Evolutionary conservation across 2,888 invertebrate species (phyloP).

Genomic region (Eupithecia abbreviata): DNA sequence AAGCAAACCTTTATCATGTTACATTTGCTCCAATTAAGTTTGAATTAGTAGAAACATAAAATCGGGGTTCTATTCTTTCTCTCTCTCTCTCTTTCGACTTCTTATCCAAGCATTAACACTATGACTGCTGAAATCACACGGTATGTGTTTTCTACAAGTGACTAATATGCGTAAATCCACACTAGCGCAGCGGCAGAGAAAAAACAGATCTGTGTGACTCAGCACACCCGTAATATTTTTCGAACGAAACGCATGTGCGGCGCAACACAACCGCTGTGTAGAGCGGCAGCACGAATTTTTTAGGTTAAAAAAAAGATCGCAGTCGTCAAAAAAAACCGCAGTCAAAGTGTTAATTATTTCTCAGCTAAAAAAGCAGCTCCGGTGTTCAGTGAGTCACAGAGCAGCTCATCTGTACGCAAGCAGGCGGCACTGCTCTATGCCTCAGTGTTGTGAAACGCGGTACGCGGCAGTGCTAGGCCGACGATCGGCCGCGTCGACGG

Average conservation of each 20-base stretch:
- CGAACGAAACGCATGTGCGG: too few relatives aligned
- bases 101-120: neutral
- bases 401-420: slow-evolving; percentile 2
- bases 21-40: neutral
- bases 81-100: neutral
- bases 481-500: slow-evolving; percentile 69
- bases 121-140: too few relatives aligned
- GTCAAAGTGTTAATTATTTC: too few relatives aligned
- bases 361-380: slow-evolving; percentile 8
- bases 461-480: slow-evolving; percentile 72
- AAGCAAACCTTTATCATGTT: neutral
- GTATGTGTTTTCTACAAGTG: too few relatives aligned
- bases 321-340: too few relatives aligned
- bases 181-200: too few relatives aligned
- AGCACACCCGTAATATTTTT: too few relatives aligned
- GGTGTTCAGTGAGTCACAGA: slow-evolving; percentile 25
- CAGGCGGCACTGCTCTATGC: slow-evolving; percentile 60
- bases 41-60: neutral
- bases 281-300: too few relatives aligned
- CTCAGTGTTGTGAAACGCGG: slow-evolving; percentile 73
- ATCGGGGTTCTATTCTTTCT: neutral
- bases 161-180: too few relatives aligned
- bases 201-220: too few relatives aligned
- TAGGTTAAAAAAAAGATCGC: too few relatives aligned
- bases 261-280: too few relatives aligned